A percentile compares a stretch with the other conserved stretches of the same genome.
Evolutionary conservation across 2,113 vertebrate species (phyloP).

Genomic region (Silurus meridionalis): DNA sequence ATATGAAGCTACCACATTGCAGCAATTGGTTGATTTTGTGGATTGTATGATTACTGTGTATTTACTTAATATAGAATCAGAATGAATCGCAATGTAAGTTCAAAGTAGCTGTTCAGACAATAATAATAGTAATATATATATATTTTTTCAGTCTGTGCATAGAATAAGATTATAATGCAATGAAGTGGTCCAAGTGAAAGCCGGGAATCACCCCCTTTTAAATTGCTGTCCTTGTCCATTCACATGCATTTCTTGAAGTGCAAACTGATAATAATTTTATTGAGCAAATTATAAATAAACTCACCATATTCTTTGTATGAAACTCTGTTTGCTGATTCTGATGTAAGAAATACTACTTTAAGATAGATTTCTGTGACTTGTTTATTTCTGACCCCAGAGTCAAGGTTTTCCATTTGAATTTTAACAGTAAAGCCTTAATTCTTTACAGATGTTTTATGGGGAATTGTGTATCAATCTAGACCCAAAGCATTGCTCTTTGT

Average conservation of each 20-base stretch:
- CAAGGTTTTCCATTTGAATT: constrained; percentile 58
- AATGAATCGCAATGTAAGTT: background rate
- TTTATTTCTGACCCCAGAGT: constrained; percentile 43
- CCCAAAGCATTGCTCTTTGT: constrained; percentile 33
- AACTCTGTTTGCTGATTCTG: background rate
- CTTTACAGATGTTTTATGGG: constrained; percentile 57
- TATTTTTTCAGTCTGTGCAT: background rate
- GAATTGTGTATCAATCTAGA: constrained; percentile 50
- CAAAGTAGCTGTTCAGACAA: background rate
- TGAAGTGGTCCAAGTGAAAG: background rate
- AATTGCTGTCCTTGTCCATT: background rate
- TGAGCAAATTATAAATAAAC: background rate
- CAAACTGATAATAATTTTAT: background rate
- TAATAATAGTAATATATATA: background rate
- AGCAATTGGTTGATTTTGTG: background rate
- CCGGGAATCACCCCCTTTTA: background rate
- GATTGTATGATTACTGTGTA: background rate
- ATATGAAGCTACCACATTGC: background rate
- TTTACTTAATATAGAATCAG: constrained; percentile 9
- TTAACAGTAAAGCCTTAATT: constrained; percentile 55
- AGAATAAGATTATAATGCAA: background rate
- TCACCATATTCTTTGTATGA: background rate
- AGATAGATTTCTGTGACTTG: constrained; percentile 40
- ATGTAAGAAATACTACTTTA: constrained; percentile 36
- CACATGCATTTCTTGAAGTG: background rate